These are phyloP conservation scores for Chunga burmeisteri DNA, from an alignment of 2,113 vertebrate species.

Conservation along the genomic window DNA sequence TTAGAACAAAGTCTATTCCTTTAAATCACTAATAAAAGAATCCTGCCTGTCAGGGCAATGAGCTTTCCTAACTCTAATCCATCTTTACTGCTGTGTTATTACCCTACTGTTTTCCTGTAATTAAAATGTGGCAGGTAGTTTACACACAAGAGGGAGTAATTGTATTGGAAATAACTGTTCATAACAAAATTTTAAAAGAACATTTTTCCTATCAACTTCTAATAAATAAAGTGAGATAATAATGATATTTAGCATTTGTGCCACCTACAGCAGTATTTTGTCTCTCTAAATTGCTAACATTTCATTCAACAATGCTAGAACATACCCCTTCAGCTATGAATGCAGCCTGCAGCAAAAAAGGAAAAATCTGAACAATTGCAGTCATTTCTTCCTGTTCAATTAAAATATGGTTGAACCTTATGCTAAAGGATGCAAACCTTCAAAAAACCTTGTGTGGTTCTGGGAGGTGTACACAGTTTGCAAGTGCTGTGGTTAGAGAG, in stretches of 20 bases:
- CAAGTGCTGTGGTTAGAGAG: not conserved
- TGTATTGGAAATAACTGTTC: conserved; percentile 69
- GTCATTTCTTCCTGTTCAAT: not conserved
- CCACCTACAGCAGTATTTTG: conserved; percentile 8
- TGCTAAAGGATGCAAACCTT: not conserved
- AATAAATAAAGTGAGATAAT: conserved; percentile 64
- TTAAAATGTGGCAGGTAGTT: conserved; percentile 73
- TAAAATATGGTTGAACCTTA: not conserved
- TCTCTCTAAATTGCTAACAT: conserved; percentile 5
- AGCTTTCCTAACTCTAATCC: conserved; percentile 38
- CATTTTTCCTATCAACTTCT: conserved; percentile 61
- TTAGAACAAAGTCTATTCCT: not conserved
- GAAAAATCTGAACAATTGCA: not conserved
- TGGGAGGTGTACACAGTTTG: not conserved
- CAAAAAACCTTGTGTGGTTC: rapidly evolving
- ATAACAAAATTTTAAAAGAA: conserved; percentile 65
- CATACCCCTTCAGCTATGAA: not conserved
- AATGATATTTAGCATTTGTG: conserved; percentile 39
- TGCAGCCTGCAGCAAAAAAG: not conserved
- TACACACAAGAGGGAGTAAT: conserved; percentile 68
- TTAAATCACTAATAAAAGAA: conserved; percentile 54
- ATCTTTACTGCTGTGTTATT: conserved; percentile 44
- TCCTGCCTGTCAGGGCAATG: conserved; percentile 15
- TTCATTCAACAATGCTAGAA: not conserved
- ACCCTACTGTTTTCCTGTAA: conserved; percentile 52